phyloP scores from a whole-genome alignment of 2,113 vertebrate genomes.

The Pterophyllum scalare region DNA sequence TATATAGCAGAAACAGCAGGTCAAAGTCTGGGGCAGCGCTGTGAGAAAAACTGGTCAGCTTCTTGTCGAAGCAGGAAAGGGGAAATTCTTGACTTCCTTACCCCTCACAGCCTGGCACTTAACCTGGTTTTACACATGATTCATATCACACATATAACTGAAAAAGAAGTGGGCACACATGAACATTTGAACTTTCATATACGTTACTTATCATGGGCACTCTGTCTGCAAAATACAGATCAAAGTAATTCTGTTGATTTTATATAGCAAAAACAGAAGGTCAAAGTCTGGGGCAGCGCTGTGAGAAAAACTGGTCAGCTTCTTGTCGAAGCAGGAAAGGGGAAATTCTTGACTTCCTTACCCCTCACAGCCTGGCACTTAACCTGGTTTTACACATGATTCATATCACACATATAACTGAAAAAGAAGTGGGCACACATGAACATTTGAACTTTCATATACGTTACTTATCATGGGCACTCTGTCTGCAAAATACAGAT shows the following conservation, averaged over 20 bases:
- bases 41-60: not conserved
- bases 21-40: not conserved
- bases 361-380: slow-evolving; percentile 11
- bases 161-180: slow-evolving; percentile 47
- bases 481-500: too few relatives aligned
- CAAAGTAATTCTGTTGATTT: not conserved
- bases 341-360: slow-evolving; percentile 24
- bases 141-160: slow-evolving; percentile 26
- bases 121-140: slow-evolving; percentile 13
- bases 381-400: slow-evolving; percentile 13
- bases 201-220: not conserved
- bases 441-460: slow-evolving; percentile 78
- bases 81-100: slow-evolving; percentile 24
- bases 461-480: too few relatives aligned
- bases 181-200: slow-evolving; percentile 78
- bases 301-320: not conserved
- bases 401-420: slow-evolving; percentile 26
- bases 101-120: slow-evolving; percentile 15
- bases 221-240: too few relatives aligned
- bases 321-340: not conserved
- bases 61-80: not conserved
- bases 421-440: slow-evolving; percentile 47
- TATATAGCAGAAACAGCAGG: not conserved
- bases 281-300: not conserved
- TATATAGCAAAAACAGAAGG: not conserved